Evolutionary conservation across 2,113 vertebrate species (phyloP).

Genomic region (Saguinus imperator): DNA sequence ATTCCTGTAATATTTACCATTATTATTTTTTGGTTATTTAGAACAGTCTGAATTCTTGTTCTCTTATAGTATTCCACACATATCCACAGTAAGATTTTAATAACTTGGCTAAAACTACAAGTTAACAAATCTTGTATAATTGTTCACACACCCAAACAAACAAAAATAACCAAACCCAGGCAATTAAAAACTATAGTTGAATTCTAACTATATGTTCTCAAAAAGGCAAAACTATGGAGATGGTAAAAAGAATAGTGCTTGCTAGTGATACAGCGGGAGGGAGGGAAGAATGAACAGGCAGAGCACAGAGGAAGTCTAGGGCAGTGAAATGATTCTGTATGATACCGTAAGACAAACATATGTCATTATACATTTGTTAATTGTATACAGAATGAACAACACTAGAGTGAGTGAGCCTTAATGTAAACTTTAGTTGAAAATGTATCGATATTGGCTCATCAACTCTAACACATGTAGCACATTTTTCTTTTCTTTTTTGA

Average conservation of each 20-base stretch:
- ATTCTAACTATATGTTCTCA: neutral
- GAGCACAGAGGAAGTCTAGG: neutral
- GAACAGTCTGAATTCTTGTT: neutral
- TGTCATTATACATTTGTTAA: neutral
- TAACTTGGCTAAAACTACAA: constrained; percentile 29
- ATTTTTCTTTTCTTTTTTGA: neutral
- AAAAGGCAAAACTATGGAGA: constrained; percentile 6
- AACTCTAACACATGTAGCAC: neutral
- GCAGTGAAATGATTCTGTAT: neutral
- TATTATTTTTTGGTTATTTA: neutral
- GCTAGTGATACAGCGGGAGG: neutral
- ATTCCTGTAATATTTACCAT: neutral
- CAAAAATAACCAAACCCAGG: neutral
- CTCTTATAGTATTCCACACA: neutral
- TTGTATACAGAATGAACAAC: neutral
- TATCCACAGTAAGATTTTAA: neutral
- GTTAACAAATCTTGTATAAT: neutral
- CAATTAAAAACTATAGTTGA: constrained; percentile 14
- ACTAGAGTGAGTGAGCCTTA: neutral
- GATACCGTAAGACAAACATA: neutral
- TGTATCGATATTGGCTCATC: neutral
- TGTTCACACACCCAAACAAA: neutral
- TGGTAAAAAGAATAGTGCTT: neutral
- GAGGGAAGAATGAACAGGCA: neutral
- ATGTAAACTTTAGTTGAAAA: neutral